Conservation (phyloP, 2,888 invertebrate species). For the Leptopilina drosophilae region DNA sequence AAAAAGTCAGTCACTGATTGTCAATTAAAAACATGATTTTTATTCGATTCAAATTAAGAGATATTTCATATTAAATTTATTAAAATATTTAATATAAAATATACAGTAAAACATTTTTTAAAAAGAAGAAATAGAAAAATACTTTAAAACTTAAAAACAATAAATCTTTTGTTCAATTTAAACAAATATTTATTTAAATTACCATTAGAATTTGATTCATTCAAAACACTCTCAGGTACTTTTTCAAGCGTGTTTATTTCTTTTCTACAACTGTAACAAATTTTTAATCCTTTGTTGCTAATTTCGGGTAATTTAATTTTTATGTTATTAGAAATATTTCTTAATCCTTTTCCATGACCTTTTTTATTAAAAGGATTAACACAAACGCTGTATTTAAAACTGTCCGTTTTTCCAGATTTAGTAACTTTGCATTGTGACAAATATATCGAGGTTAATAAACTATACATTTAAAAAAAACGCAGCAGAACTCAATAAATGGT, state of each 20-base stretch:
- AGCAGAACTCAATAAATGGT: too few relatives aligned
- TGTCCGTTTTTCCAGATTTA: too few relatives aligned
- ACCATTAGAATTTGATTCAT: not conserved
- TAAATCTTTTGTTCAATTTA: not conserved
- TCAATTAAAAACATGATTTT: too few relatives aligned
- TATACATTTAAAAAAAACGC: too few relatives aligned
- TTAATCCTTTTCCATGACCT: too few relatives aligned
- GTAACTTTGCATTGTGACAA: too few relatives aligned
- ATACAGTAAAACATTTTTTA: not conserved
- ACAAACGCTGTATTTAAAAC: too few relatives aligned
- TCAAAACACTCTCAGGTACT: not conserved
- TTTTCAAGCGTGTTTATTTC: not conserved
- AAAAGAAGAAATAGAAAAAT: not conserved
- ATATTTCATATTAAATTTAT: too few relatives aligned
- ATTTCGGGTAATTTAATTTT: not conserved
- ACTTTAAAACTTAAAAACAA: not conserved
- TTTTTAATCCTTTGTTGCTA: not conserved
- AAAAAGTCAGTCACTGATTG: too few relatives aligned
- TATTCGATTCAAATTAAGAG: too few relatives aligned
- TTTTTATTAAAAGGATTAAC: too few relatives aligned
- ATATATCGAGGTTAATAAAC: too few relatives aligned
- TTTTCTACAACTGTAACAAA: not conserved
- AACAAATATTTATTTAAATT: not conserved
- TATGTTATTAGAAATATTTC: not conserved
- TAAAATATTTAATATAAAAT: not conserved